These are phyloP conservation scores for Micromys minutus DNA, from an alignment of 2,113 vertebrate species.

Conservation along the genomic window DNA sequence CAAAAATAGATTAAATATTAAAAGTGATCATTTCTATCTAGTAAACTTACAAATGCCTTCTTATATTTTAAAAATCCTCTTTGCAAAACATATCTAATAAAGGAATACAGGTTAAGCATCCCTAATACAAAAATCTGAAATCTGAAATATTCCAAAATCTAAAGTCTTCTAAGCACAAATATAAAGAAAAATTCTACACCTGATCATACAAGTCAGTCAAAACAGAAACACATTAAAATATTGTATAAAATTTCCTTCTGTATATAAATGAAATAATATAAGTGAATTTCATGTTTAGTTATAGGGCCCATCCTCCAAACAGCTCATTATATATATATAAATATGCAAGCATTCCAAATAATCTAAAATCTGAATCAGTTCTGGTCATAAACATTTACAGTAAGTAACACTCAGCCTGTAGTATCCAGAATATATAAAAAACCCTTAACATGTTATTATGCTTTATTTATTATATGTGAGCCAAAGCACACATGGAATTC, in stretches of 20 bases:
- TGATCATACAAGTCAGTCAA: background rate
- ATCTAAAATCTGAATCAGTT: background rate
- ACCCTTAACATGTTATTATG: background rate
- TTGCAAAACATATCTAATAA: constrained; percentile 44
- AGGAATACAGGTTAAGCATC: background rate
- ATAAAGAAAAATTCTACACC: background rate
- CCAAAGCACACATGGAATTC: background rate
- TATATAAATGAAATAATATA: background rate
- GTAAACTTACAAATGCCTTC: constrained; percentile 29
- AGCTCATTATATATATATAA: background rate
- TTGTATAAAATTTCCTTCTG: background rate
- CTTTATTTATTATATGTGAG: background rate
- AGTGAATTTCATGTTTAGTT: background rate
- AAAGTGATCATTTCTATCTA: constrained; percentile 17
- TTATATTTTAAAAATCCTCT: constrained; percentile 25
- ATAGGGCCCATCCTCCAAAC: background rate
- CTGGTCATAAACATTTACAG: background rate
- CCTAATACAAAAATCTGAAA: constrained; percentile 19
- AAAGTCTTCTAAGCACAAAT: background rate
- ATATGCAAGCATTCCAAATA: background rate
- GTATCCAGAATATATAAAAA: constrained; percentile 42
- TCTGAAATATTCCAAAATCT: background rate
- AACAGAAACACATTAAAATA: background rate
- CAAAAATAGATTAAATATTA: constrained; percentile 54
- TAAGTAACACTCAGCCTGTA: background rate